phyloP scores from a whole-genome alignment of 2,888 invertebrate species.

The Dascillus cervinus region DNA sequence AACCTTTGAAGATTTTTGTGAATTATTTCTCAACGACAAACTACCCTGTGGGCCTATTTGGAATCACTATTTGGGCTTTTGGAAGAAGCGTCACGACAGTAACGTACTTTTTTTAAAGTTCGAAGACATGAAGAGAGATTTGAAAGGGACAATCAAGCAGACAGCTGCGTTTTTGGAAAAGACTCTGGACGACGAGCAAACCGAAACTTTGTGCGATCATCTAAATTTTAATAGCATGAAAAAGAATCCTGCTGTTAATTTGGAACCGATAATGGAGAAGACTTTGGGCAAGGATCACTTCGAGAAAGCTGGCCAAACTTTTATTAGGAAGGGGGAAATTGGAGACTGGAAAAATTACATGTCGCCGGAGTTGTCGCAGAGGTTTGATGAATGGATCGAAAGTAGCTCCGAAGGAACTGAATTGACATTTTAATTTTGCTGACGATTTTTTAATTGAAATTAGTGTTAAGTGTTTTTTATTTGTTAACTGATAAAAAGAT shows the following conservation, averaged over 20 bases:
- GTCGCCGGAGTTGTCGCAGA: slow-evolving; percentile 59
- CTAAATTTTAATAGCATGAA: slow-evolving; percentile 46
- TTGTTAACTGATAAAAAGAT: no score
- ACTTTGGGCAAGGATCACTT: slow-evolving; percentile 31
- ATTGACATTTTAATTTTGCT: no score
- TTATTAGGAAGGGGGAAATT: slow-evolving; percentile 45
- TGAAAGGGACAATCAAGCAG: slow-evolving; percentile 53
- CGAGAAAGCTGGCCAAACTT: slow-evolving; percentile 25
- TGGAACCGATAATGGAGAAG: slow-evolving; percentile 35
- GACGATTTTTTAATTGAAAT: no score
- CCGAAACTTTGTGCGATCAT: slow-evolving; percentile 40
- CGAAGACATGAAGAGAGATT: slow-evolving; percentile 74
- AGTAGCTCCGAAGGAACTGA: slow-evolving; percentile 56
- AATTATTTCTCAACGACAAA: slow-evolving; percentile 61
- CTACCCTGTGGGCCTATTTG: slow-evolving; percentile 59
- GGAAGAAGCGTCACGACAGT: slow-evolving; percentile 60
- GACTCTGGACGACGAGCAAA: slow-evolving; percentile 55
- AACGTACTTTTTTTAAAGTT: slow-evolving; percentile 73
- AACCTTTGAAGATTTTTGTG: slow-evolving; percentile 67
- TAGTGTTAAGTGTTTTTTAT: no score
- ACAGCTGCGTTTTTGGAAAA: slow-evolving; percentile 69
- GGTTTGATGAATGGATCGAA: slow-evolving; percentile 68
- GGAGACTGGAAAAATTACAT: slow-evolving; percentile 50
- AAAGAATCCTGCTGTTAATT: slow-evolving; percentile 51
- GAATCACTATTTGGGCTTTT: slow-evolving; percentile 57